Conservation (phyloP, 2,113 vertebrate species). For the Girardinichthys multiradiatus region DNA sequence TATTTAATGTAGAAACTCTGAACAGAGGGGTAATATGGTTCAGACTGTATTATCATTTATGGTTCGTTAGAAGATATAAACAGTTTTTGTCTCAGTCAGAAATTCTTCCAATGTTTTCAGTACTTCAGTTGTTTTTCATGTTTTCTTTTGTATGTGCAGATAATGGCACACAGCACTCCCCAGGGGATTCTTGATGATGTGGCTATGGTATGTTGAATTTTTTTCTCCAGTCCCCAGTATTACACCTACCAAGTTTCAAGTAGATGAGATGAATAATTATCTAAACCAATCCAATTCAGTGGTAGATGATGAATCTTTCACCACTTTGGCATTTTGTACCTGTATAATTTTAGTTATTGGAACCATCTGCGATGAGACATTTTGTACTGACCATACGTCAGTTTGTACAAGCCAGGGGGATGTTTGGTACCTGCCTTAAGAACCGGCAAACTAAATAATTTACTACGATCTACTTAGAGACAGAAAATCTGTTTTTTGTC, state of each 20-base stretch:
- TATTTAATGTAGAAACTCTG: not conserved
- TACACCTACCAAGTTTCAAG: not conserved
- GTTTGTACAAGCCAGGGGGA: too few relatives aligned
- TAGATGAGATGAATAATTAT: not conserved
- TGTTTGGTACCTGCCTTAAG: too few relatives aligned
- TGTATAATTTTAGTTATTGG: not conserved
- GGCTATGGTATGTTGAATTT: constrained; percentile 89
- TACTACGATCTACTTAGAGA: not conserved
- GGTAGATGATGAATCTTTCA: not conserved
- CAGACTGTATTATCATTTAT: not conserved
- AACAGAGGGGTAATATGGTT: not conserved
- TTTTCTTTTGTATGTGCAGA: constrained; percentile 73
- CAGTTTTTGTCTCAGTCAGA: too few relatives aligned
- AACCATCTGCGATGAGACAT: not conserved
- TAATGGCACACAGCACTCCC: constrained; percentile 98
- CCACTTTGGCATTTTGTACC: not conserved
- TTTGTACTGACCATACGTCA: too few relatives aligned
- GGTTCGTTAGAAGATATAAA: not conserved
- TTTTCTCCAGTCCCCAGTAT: not conserved
- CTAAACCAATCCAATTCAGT: not conserved
- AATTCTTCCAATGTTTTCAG: not conserved
- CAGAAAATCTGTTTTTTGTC: too few relatives aligned
- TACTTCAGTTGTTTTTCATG: not conserved
- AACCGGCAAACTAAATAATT: not conserved
- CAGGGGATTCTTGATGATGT: constrained; percentile 99